Base-by-base conservation (phyloP, 2,797 vertebrate genomes). In the Benthosema pterotum region DNA sequence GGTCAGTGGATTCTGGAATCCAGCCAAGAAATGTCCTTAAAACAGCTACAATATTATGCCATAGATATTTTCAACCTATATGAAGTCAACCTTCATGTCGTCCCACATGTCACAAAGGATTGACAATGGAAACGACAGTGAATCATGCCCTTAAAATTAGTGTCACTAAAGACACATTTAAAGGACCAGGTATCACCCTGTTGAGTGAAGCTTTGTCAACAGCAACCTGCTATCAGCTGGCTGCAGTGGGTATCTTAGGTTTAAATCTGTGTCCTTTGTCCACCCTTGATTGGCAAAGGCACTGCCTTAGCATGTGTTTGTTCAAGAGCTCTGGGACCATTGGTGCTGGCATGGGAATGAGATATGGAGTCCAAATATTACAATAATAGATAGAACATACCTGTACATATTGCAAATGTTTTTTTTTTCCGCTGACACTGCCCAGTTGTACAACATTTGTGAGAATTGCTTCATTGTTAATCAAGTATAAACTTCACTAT, bases 261-360 rank as follows among this genome's bases (percentile, higher is more conserved):
- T 22, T 43, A 0, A 46, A 78, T 48, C 69, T 70, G 63, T 51
- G 60, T 2, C 16, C n/a, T 53, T 65, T 71, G 42, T 54, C 25
- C n/a, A 22, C 46, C 4, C 60, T 50, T 71, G 73, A 77, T 69
- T 62, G 71, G 71, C 22, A 42, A 1, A 60, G 77, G 53, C 70
- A 65, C 63, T 60, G 60, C 77, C 79, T 72, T 38, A 14, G 15
- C 42, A 15, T 63, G 42, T 80, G 57, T 78, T 77, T 85, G 72
- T 15, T 3, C 57, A 77, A 54, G 17, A 32, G 5, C 22, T n/a
- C 42, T 14, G 38, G 22, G 42, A 22, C 42, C 43, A 46, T 3
- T 28, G n/a, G 45, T 14, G 12, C 58, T 51, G 32, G 64, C 52
- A 52, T 38, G 42, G 51, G 49, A 13, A 42, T 45, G 47, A 61